phyloP scores from a whole-genome alignment of 2,113 vertebrate genomes.

The Lepisosteus oculatus region DNA sequence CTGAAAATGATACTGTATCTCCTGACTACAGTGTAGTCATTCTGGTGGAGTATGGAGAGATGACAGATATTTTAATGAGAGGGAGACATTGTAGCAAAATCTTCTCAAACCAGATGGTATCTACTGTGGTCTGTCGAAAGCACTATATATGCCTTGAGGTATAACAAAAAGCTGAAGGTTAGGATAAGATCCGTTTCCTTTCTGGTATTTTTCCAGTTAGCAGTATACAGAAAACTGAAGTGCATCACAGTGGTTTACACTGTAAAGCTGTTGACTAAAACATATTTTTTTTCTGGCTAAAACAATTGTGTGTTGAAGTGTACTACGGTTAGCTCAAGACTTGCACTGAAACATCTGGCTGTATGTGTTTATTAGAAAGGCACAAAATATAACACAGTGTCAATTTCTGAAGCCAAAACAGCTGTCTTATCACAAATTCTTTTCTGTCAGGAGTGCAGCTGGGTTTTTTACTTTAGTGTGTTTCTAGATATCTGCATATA shows the following conservation, averaged over 20 bases:
- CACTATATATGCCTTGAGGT: background rate
- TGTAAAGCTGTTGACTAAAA: background rate
- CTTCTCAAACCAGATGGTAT: background rate
- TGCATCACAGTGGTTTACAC: background rate
- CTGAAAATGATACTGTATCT: no score
- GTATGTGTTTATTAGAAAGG: constrained; percentile 28
- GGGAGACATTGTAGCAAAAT: background rate
- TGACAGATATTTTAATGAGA: no score
- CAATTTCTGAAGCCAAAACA: constrained; percentile 16
- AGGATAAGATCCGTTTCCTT: background rate
- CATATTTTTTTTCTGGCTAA: constrained; percentile 1
- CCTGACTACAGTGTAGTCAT: no score
- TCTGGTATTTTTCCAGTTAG: background rate
- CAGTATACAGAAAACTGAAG: background rate
- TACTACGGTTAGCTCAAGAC: background rate
- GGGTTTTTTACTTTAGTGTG: background rate
- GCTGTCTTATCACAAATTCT: background rate
- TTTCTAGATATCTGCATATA: background rate
- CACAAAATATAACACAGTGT: constrained; percentile 22
- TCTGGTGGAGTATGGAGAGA: no score
- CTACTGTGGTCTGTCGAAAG: background rate
- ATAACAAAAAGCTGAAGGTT: background rate
- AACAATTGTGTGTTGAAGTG: background rate
- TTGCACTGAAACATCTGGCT: constrained; percentile 17
- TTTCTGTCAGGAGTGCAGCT: background rate